A percentile compares a stretch with the other conserved stretches of the same genome.
phyloP scores from a whole-genome alignment of 2,797 vertebrate species.

The Arrhamphus sclerolepis region DNA sequence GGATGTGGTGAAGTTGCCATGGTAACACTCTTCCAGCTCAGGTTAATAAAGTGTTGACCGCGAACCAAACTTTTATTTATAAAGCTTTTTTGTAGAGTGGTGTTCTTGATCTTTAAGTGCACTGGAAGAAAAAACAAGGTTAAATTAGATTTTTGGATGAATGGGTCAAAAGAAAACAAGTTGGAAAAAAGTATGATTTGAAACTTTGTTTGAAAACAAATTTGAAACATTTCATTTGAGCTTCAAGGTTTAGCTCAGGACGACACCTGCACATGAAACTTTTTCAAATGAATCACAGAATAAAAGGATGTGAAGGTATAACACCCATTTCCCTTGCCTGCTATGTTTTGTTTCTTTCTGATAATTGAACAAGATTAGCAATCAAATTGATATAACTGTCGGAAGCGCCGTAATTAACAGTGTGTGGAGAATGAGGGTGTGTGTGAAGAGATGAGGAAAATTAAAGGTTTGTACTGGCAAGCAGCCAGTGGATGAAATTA shows the following conservation, averaged over 20 bases:
- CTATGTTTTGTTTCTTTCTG: constrained; percentile 18
- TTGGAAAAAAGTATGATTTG: background rate
- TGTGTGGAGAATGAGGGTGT: constrained; percentile 13
- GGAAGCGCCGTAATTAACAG: constrained; percentile 35
- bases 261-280: too few relatives aligned
- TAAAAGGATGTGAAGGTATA: background rate
- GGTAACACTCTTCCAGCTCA: constrained; percentile 2
- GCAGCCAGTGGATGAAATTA: constrained; percentile 49
- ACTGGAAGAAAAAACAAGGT: background rate
- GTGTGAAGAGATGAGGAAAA: constrained; percentile 2
- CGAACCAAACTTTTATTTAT: background rate
- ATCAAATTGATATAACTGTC: constrained; percentile 30
- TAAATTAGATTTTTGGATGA: background rate
- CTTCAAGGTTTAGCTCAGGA: background rate
- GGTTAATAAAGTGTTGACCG: constrained; percentile 17
- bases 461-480: constrained; percentile 50
- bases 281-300: background rate
- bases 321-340: constrained; percentile 9
- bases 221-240: constrained; percentile 4
- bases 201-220: background rate
- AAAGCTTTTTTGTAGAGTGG: background rate
- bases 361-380: constrained; percentile 39
- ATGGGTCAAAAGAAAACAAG: background rate
- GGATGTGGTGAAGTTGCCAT: constrained; percentile 1
- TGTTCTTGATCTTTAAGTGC: background rate